Percentiles rank a stretch among this genome's conserved stretches.
Conservation (phyloP, 2,797 vertebrate species). For the Falco peregrinus region DNA sequence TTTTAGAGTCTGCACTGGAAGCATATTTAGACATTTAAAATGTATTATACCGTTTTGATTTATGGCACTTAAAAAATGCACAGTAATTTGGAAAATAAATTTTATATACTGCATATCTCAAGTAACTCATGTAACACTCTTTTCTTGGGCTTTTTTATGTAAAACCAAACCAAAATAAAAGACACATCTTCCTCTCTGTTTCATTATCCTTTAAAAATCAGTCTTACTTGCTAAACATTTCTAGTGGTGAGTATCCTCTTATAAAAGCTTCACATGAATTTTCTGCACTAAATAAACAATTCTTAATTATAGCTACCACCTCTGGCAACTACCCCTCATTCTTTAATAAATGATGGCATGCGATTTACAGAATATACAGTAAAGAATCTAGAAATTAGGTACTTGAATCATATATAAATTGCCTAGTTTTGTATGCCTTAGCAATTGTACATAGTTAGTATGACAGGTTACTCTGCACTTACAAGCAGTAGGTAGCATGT, state of each 20-base stretch:
- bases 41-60: background rate
- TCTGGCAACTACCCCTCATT: background rate
- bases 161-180: background rate
- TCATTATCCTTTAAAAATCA: background rate
- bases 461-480: background rate
- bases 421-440: background rate
- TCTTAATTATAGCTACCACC: background rate
- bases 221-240: background rate
- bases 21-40: background rate
- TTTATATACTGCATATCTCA: background rate
- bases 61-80: background rate
- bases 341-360: background rate
- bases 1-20: background rate
- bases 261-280: background rate
- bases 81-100: background rate
- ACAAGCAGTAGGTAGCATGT: background rate
- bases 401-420: background rate
- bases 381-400: background rate
- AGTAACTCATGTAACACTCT: background rate
- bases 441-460: background rate
- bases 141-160: background rate
- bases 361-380: background rate
- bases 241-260: background rate
- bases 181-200: background rate
- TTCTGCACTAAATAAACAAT: background rate